Evolutionary conservation across 2,797 vertebrate species (phyloP).

Genomic region (Tokudaia muenninki): DNA sequence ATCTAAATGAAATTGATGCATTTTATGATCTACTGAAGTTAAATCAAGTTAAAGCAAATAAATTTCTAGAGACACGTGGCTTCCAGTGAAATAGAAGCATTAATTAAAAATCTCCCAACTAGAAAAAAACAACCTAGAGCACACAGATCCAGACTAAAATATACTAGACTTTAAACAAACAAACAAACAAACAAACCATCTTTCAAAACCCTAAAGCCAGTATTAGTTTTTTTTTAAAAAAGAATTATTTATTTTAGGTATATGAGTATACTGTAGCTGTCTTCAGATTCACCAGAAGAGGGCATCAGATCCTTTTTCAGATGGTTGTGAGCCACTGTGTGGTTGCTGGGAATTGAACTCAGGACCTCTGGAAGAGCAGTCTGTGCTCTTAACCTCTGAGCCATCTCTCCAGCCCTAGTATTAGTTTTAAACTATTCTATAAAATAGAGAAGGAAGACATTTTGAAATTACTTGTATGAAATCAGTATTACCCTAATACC

Average conservation of each 20-base stretch:
- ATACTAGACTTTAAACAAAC: not conserved
- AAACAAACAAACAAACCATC: not conserved
- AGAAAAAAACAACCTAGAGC: not conserved
- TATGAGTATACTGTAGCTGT: too few species aligned
- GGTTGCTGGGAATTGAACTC: too few species aligned
- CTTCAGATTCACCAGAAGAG: too few species aligned
- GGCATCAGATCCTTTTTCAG: too few species aligned
- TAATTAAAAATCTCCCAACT: not conserved
- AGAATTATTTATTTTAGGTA: too few species aligned
- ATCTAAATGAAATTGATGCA: not conserved
- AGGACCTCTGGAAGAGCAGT: too few species aligned
- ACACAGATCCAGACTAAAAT: not conserved
- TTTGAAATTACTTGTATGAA: not conserved
- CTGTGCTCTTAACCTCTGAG: too few species aligned
- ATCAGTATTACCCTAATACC: not conserved
- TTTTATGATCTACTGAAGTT: not conserved
- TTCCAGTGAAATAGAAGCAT: not conserved
- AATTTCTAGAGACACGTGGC: not conserved
- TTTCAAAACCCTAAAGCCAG: not conserved
- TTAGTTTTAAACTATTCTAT: not conserved
- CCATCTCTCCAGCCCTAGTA: too few species aligned
- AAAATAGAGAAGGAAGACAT: not conserved
- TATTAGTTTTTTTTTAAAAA: not conserved
- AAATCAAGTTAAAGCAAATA: not conserved
- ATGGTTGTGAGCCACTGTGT: too few species aligned